Evolutionary conservation across 2,888 invertebrate species (phyloP), one percentile per base, ranked within the genome.

Genomic region (Hermaeophaga mercurialis): DNA sequence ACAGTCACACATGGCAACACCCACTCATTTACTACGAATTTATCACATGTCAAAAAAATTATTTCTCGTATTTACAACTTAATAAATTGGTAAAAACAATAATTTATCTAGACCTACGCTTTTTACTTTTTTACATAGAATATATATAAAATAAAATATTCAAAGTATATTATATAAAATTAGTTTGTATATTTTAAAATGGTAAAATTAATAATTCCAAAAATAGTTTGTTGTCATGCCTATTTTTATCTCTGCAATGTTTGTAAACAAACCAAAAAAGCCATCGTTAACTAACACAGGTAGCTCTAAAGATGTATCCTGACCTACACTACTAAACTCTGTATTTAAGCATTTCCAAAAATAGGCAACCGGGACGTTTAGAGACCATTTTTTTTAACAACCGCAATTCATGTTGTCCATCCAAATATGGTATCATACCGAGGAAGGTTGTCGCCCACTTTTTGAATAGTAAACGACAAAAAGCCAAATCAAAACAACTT

Each of bases 371-470:
- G 8, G 5, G 11, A 19, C 41, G 12, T 41, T 18, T 18, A 18
- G n/a, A 22, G 38, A 46, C 31, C 22, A 47, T 41, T 54, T 45
- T 39, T n/a, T 39, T 33, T 14, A 19, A 7, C 14, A 18, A 24
- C 46, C 19, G 22, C 22, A 14, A 36, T 54, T 36, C 19, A 9
- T 54, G 28, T 54, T 54, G 45, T 54, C 39, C 28, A 36, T 47
- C 49, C 56, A 17, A 49, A 55, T 54, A 54, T 54, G 47, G 54
- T 47, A 14, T 33, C 56, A 45, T 48, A 50, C 56, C 49, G 28
- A 38, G 48, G 49, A 56, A 56, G 56, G 56, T 56, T 49, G 19
- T 56, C 56, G 56, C 56, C 56, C 56, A 56, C 56, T 44, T 49
- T 56, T 56, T 49, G 45, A 47, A 54, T 47, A 47, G 14, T 54